A percentile compares a stretch with the other conserved stretches of the same genome.
Conservation (phyloP, 2,113 vertebrate genomes). For the Platycercus adscitus region DNA sequence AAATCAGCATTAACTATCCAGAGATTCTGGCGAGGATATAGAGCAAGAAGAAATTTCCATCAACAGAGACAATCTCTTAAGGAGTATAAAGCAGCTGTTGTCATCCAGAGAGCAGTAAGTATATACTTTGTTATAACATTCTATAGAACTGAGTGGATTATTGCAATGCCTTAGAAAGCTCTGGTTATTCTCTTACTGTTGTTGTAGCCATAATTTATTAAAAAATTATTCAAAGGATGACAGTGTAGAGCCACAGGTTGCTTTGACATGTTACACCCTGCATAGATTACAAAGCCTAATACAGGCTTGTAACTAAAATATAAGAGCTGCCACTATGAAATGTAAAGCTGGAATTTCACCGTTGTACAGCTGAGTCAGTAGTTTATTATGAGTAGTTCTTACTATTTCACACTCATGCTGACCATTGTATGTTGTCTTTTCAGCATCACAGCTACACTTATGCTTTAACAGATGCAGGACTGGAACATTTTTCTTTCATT, state of each 20-base stretch:
- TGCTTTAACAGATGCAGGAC: neutral
- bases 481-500: neutral
- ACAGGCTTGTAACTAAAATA: neutral
- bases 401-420: neutral
- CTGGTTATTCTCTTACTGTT: neutral
- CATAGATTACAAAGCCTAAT: neutral
- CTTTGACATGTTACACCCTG: neutral
- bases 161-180: neutral
- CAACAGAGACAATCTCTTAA: slow-evolving; percentile 74
- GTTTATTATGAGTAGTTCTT: neutral
- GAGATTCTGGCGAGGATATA: slow-evolving; percentile 88
- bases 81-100: slow-evolving; percentile 83
- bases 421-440: neutral
- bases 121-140: neutral
- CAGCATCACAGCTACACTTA: neutral
- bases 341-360: neutral
- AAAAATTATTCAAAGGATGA: neutral
- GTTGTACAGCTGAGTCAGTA: neutral
- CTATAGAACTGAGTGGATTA: neutral
- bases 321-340: neutral
- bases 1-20: slow-evolving; percentile 89
- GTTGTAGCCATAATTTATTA: neutral
- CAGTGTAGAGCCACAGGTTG: neutral
- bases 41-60: slow-evolving; percentile 78
- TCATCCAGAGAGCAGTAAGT: slow-evolving; percentile 89